phyloP scores from a whole-genome alignment of 2,888 invertebrate species.

The Omphaloscelis lunosa region DNA sequence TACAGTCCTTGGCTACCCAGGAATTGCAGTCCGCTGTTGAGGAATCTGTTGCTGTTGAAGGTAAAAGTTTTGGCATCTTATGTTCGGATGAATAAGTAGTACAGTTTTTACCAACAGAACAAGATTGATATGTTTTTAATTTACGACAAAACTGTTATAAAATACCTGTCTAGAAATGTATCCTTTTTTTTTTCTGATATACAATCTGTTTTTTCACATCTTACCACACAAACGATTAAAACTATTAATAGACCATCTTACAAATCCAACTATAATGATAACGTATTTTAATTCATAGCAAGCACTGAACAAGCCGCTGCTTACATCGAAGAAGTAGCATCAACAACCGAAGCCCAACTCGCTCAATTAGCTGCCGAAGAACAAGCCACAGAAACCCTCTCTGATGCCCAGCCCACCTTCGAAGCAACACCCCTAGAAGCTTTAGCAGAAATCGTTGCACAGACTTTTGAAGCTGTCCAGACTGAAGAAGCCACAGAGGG shows the following conservation, averaged over 20 bases:
- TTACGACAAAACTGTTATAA: too few species aligned
- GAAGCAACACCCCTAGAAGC: constrained; percentile 45
- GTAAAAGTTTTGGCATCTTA: constrained; percentile 41
- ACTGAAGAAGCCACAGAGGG: constrained; percentile 42
- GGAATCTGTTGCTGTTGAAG: constrained; percentile 58
- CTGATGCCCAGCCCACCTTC: constrained; percentile 44
- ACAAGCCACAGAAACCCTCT: constrained; percentile 51
- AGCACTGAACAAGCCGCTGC: constrained; percentile 56
- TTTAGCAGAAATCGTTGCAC: constrained; percentile 47
- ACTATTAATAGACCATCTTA: neutral
- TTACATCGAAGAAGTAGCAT: constrained; percentile 57
- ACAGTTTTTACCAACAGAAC: neutral
- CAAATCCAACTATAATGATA: neutral
- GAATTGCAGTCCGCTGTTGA: constrained; percentile 52
- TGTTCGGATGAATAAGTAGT: neutral
- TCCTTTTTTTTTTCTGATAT: neutral
- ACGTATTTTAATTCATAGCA: constrained; percentile 44
- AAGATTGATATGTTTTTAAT: neutral
- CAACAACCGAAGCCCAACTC: constrained; percentile 46
- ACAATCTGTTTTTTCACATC: neutral
- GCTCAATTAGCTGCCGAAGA: constrained; percentile 48
- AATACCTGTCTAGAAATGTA: neutral
- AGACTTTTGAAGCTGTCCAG: constrained; percentile 37
- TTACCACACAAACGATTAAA: neutral
- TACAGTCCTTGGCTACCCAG: constrained; percentile 66